Conservation (phyloP, 2,888 invertebrate species). For the Meiosimyza platycephala region DNA sequence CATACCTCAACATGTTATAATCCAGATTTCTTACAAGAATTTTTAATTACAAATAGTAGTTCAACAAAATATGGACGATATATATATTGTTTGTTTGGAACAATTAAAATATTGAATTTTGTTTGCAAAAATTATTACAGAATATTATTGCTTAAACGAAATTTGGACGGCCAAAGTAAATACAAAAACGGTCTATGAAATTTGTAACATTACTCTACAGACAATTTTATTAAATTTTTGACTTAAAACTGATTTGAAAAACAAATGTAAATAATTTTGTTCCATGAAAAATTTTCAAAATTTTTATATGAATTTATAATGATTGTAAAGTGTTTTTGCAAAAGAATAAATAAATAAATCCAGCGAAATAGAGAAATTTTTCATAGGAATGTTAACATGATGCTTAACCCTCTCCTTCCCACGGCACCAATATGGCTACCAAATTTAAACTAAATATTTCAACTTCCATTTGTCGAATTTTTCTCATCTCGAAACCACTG, state of each 20-base stretch:
- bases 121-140: conserved; percentile 36
- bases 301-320: too few relatives aligned
- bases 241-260: conserved; percentile 38
- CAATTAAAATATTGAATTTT: conserved; percentile 35
- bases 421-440: too few relatives aligned
- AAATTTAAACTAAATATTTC: too few relatives aligned
- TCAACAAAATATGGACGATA: conserved; percentile 12
- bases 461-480: too few relatives aligned
- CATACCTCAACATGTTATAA: conserved; percentile 30
- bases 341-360: too few relatives aligned
- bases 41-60: conserved; percentile 8
- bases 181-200: conserved; percentile 39
- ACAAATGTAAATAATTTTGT: background rate
- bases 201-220: conserved; percentile 39
- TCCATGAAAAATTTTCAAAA: too few relatives aligned
- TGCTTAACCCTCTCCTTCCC: too few relatives aligned
- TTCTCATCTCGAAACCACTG: too few relatives aligned
- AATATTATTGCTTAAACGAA: conserved; percentile 20
- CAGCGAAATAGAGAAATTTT: too few relatives aligned
- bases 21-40: conserved; percentile 24
- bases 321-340: too few relatives aligned
- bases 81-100: conserved; percentile 13
- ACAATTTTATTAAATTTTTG: conserved; percentile 40
- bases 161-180: conserved; percentile 13
- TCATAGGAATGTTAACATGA: too few relatives aligned